Base-by-base conservation (phyloP, 1,140 invertebrate species). In the Thereuonema tuberculata region DNA sequence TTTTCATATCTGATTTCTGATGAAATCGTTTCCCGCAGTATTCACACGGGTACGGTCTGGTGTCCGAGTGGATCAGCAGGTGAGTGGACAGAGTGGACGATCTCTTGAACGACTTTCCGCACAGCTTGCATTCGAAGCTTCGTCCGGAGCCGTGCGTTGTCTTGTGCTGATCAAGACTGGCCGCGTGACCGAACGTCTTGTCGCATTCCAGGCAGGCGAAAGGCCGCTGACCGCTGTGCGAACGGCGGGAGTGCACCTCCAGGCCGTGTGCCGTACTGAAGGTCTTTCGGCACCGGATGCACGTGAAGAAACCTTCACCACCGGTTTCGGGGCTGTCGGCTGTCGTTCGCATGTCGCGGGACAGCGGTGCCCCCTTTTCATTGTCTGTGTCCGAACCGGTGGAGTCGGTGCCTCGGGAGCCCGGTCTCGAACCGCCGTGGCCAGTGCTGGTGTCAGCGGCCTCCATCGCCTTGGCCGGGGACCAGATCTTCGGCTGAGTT, bases 1-100 rank as follows among this genome's bases (percentile, higher is more conserved):
- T 99, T 79, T 98, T 98, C 95, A 98, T 98, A 74, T 99, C 95
- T 26, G 90, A 95, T 75, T 99, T 99, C 76, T 99, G 96, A 73
- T 99, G 96, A 78, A 99, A 99, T 62, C 94, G 76, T 74, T 99
- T 99, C 54, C 94, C 94, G 75, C 96, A 93, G 74, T 91, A 96
- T 72, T 91, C 89, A 72, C 93, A 97, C 1, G 92, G 91, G 73
- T 95, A 96, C 23, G 91, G 91, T 68, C 91, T 78, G 43, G 95
- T 99, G 76, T 98, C 94, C 59, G 90, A 95, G 77, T 99, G 96
- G 67, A 99, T 99, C 56, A 99, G 84, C 52, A 98, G 82, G 77
- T 99, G 96, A 15, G 96, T 99, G 59, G 93, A 96, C 26, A 99
- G 77, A 0, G 96, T 99, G 66, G 93, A 97, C 52, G 94, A 98